Percentiles rank a stretch among this genome's conserved stretches.
phyloP scores from a whole-genome alignment of 2,797 vertebrate genomes.

The Vultur gryphus region DNA sequence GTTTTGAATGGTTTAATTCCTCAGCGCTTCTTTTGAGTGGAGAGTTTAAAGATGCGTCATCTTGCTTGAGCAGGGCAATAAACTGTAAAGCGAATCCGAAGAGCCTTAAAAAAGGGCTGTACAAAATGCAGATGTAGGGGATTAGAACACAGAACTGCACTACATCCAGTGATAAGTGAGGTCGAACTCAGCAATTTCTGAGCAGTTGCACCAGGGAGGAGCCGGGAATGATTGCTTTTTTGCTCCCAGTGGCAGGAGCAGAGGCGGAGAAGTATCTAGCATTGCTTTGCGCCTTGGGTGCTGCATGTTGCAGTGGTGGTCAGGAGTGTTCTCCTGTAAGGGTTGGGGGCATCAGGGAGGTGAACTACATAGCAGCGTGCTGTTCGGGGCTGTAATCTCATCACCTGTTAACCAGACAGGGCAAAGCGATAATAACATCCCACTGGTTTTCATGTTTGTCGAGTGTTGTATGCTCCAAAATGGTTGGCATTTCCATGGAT shows the following conservation, averaged over 20 bases:
- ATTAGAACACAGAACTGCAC: slow-evolving; percentile 43
- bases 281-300: not conserved
- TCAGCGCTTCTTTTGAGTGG: slow-evolving; percentile 40
- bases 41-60: slow-evolving; percentile 57
- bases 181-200: slow-evolving; percentile 44
- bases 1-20: slow-evolving; percentile 42
- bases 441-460: not conserved
- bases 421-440: not conserved
- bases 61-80: slow-evolving; percentile 20
- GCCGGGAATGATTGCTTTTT: not conserved
- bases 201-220: slow-evolving; percentile 19
- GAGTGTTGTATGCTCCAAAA: not conserved
- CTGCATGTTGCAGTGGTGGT: not conserved
- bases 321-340: not conserved
- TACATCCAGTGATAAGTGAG: slow-evolving; percentile 49
- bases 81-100: slow-evolving; percentile 49
- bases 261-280: not conserved
- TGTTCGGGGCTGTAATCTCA: not conserved
- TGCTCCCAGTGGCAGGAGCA: not conserved
- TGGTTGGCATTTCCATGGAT: not conserved
- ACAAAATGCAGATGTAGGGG: slow-evolving; percentile 57
- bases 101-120: slow-evolving; percentile 44
- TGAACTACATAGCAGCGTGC: not conserved
- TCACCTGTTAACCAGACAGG: not conserved
- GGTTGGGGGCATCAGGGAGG: not conserved